Evolutionary conservation across 2,888 invertebrate species (phyloP), one percentile per base, ranked within the genome.

Genomic region (Pollenia amentaria): DNA sequence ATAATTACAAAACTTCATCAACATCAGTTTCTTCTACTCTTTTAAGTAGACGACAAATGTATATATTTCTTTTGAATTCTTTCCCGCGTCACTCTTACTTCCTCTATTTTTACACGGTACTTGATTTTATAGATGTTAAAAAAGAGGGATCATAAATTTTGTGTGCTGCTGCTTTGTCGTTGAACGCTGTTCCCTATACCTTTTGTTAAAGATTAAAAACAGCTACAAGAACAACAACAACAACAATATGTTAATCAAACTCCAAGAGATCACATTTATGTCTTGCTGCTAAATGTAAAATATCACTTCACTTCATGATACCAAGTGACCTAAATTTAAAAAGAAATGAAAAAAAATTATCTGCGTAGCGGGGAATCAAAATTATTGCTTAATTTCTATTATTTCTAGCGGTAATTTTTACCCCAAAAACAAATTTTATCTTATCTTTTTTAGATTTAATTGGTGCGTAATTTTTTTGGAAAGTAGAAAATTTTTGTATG

Each of bases 311-410:
- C 8, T 53, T 42, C 44, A 75, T 40, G 48, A 44, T 44, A 51
- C 75, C 40, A 67, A 44, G 57, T 75, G 81, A 82, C 81, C 81
- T 51, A 75, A 65, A 81, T 81, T 65, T 48, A 44, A 42, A 65
- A 46, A 65, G 21, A 14, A 14, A 38, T n/a, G 12, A 69, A 67
- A 48, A 29, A 46, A 48, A 48, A 29, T 70, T 69, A 69, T 78
- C 46, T 60, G 72, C 38, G n/a, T 60, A 14, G 40, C 21, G 8
- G 55, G 38, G 64, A 16, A 21, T 18, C 18, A 12, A 42, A n/a
- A 14, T 60, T 57, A 72, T 62, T 48, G 48, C 2, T 55, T 70
- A 48, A 62, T 18, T 73, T 40, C 40, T 46, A 40, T n/a, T 3
- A n/a, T 69, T n/a, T 44, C 12, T 44, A 55, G 44, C 42, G 21